Base-by-base conservation (phyloP, 2,113 vertebrate species). In the Amphilophus citrinellus region DNA sequence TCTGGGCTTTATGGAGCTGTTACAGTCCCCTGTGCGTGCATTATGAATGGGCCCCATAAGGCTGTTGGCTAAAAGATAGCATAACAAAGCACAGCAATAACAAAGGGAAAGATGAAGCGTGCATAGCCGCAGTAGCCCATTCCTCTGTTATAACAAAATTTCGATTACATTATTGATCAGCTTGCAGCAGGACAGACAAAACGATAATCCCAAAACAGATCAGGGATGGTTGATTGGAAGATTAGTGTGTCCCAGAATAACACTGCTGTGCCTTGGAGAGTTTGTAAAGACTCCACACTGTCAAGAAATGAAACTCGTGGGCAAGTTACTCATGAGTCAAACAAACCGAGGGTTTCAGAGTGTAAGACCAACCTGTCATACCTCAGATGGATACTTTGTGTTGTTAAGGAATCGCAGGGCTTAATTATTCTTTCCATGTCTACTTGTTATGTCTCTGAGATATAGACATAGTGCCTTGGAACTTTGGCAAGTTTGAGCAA, bases 1-100 rank as follows among this genome's bases (percentile, higher is more conserved):
- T 88, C 80, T 73, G 3, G 77, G 77, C 92, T 93, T 94, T 93
- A 96, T 94, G 90, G 93, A 95, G 92, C 91, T 62, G 83, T 95
- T 94, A 94, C 83, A 87, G 76, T 89, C 90, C 88, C 87, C 89
- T 27, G 84, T 84, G 86, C 77, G 65, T 90, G 84, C 80, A 90
- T 94, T 95, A 92, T 92, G 88, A 94, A 96, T 92, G 89, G 82
- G 53, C 77, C 91, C 87, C 89, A 85, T 76, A 89, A 88, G 90
- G 82, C 85, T 42, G 71, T 57, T 93, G 92, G 79, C 86, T 59
- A 62, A 76, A 71, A 80, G 89, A 93, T 88, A 91, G 85, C 32
- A 17, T 85, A 80, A 88, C 91, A 90, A 89, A 94, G 77, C 75
- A 65, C 27, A 75, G 82, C 76, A 81, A 86, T 88, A 93, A 94